phyloP scores from a whole-genome alignment of 2,888 invertebrate species.

The Eupeodes luniger region DNA sequence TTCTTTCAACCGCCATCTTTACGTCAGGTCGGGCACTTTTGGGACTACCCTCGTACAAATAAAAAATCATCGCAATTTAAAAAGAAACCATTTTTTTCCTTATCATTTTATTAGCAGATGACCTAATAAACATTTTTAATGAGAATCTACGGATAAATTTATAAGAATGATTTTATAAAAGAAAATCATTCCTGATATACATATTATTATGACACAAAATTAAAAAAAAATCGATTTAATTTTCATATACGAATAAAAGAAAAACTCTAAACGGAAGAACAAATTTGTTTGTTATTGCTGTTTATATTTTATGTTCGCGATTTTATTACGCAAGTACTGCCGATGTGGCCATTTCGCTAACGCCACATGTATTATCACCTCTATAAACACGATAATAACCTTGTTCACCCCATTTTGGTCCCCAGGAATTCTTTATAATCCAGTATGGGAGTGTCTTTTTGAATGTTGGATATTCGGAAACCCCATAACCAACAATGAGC shows the following conservation, averaged over 20 bases:
- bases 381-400: slow-evolving; percentile 97
- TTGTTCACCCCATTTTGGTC: slow-evolving; percentile 94
- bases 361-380: slow-evolving; percentile 96
- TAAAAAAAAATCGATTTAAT: neutral
- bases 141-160: neutral
- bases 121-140: neutral
- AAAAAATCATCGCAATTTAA: neutral
- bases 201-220: slow-evolving; percentile 4
- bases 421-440: slow-evolving; percentile 98
- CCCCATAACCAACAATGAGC: slow-evolving; percentile 96
- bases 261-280: neutral
- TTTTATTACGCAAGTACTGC: slow-evolving; percentile 86
- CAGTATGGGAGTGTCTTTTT: slow-evolving; percentile 94
- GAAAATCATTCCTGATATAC: neutral
- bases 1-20: too few species aligned
- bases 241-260: neutral
- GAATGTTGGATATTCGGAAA: slow-evolving; percentile 91
- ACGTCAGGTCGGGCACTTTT: too few species aligned
- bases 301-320: neutral
- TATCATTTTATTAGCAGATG: neutral
- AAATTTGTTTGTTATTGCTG: neutral
- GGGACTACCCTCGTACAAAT: too few species aligned
- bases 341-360: slow-evolving; percentile 95
- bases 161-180: slow-evolving; percentile 9
- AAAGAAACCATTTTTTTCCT: neutral